phyloP scores from a whole-genome alignment of 2,797 vertebrate species.

The Gambusia yucatana region DNA sequence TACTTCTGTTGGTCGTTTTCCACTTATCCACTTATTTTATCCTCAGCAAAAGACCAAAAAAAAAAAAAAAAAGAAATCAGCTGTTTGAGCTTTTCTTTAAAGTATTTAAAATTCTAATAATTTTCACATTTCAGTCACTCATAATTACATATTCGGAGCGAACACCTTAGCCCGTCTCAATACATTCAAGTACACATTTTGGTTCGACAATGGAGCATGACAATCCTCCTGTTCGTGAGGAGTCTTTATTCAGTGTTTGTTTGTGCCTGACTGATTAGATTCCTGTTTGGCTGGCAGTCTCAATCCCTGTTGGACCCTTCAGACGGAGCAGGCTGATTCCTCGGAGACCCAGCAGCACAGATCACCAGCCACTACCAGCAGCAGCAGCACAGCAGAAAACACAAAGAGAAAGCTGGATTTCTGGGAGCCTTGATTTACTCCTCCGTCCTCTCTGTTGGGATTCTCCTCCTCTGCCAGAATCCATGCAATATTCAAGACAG shows the following conservation, averaged over 20 bases:
- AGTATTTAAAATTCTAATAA: constrained; percentile 52
- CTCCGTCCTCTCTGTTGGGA: constrained; percentile 53
- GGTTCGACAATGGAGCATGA: constrained; percentile 68
- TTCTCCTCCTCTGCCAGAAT: constrained; percentile 53
- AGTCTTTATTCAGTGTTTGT: constrained; percentile 71
- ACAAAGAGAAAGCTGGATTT: constrained; percentile 48
- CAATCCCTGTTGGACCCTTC: constrained; percentile 62
- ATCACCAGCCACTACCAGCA: constrained; percentile 62
- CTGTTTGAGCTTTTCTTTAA: constrained; percentile 28
- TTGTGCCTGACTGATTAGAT: constrained; percentile 73
- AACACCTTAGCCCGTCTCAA: constrained; percentile 62
- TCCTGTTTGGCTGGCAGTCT: constrained; percentile 69
- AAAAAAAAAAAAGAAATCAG: neutral
- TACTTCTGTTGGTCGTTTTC: constrained; percentile 45
- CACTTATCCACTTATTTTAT: neutral
- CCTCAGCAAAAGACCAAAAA: neutral
- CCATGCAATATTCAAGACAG: constrained; percentile 68
- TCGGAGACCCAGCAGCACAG: constrained; percentile 65
- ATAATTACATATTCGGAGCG: constrained; percentile 58
- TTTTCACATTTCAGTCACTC: constrained; percentile 61
- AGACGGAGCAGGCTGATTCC: constrained; percentile 69
- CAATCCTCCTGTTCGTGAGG: constrained; percentile 60
- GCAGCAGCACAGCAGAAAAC: constrained; percentile 45
- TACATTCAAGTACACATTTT: constrained; percentile 59
- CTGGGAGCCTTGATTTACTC: constrained; percentile 56